phyloP scores from a whole-genome alignment of 2,888 invertebrate genomes.

The Hirtodrosophila trivittata region DNA sequence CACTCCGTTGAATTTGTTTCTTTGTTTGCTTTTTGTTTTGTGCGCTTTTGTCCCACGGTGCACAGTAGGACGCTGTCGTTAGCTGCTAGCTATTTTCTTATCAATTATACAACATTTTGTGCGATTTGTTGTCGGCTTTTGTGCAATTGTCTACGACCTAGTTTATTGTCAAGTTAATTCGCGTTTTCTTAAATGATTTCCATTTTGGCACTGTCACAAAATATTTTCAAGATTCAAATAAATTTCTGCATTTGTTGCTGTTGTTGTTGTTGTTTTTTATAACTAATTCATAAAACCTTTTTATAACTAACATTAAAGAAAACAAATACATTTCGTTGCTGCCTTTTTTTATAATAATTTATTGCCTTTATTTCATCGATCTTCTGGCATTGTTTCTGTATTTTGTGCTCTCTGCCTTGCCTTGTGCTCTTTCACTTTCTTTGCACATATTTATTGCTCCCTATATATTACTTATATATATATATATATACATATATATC shows the following conservation, averaged over 20 bases:
- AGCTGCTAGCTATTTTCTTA: conserved; percentile 9
- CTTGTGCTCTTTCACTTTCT: conserved; percentile 58
- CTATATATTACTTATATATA: conserved; percentile 6
- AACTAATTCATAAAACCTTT: no score
- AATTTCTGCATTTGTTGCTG: conserved; percentile 9
- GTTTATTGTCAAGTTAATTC: conserved; percentile 17
- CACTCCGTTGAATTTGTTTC: conserved; percentile 22
- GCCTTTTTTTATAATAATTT: conserved; percentile 67
- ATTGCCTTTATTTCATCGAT: conserved; percentile 57
- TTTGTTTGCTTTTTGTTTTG: conserved; percentile 27
- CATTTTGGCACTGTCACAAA: conserved; percentile 64
- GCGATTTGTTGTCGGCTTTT: conserved; percentile 34
- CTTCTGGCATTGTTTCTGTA: conserved; percentile 44
- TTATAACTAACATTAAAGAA: conserved; percentile 13
- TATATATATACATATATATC: no score
- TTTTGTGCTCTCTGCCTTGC: conserved; percentile 35
- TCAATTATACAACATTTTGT: conserved; percentile 64
- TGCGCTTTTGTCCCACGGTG: conserved; percentile 63
- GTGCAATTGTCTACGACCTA: conserved; percentile 15
- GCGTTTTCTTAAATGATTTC: conserved; percentile 62
- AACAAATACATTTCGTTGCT: conserved; percentile 25
- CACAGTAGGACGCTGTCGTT: conserved; percentile 41
- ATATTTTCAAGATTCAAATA: conserved; percentile 11
- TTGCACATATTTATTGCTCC: conserved; percentile 44
- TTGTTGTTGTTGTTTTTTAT: conserved; percentile 27